A percentile compares a stretch with the other conserved stretches of the same genome.
Conservation (phyloP, 2,888 invertebrate species). For the Cantharis flavilabris region DNA sequence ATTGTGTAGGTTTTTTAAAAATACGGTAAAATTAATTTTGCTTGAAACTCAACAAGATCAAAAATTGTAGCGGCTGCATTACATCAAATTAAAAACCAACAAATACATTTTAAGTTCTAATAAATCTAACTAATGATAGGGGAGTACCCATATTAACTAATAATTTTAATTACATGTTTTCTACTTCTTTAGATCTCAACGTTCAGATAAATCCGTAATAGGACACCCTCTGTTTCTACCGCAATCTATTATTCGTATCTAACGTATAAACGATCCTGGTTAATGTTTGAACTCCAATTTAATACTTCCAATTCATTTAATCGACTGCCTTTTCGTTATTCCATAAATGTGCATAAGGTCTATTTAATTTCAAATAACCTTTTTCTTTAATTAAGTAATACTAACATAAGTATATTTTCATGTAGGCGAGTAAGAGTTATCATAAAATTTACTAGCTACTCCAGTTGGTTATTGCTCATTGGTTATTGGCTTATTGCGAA, state of each 20-base stretch:
- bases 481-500: not conserved
- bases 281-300: not conserved
- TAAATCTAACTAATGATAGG: not conserved
- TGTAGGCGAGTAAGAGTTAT: not conserved
- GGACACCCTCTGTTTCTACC: not conserved
- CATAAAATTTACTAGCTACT: not conserved
- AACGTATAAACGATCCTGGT: not conserved
- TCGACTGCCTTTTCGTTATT: not conserved
- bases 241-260: not conserved
- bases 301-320: not conserved
- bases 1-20: slow-evolving; percentile 21
- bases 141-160: not conserved
- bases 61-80: not conserved
- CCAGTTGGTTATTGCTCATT: not conserved
- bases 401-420: not conserved
- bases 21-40: not conserved
- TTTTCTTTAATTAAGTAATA: not conserved
- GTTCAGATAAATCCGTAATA: not conserved
- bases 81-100: not conserved
- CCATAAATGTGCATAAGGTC: not conserved
- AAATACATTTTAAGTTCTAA: not conserved
- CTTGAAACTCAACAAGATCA: not conserved
- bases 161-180: not conserved
- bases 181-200: not conserved
- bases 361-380: not conserved